phyloP scores from a whole-genome alignment of 1,140 invertebrate species.

The Mylabris phalerata region DNA sequence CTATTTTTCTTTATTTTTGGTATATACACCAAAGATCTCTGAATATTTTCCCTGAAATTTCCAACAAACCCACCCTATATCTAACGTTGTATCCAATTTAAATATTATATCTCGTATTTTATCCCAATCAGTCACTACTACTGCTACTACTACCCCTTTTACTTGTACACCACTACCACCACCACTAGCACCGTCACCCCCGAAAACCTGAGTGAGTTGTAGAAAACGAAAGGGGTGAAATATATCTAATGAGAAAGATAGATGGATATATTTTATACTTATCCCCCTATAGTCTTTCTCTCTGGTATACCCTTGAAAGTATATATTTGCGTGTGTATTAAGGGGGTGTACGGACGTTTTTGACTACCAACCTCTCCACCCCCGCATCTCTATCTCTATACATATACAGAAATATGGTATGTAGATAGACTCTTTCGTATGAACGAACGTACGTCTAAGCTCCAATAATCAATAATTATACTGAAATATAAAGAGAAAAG shows the following conservation, averaged over 20 bases:
- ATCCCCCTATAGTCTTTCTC: conserved; percentile 12
- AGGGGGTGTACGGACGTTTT: too few relatives aligned
- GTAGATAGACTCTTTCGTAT: too few relatives aligned
- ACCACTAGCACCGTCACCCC: too few relatives aligned
- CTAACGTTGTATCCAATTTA: conserved; percentile 18
- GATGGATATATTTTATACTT: too few relatives aligned
- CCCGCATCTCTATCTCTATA: neutral
- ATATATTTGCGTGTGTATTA: too few relatives aligned
- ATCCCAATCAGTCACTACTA: conserved; percentile 27
- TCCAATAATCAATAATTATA: conserved; percentile 31
- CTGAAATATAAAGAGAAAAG: conserved; percentile 29
- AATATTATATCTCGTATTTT: conserved; percentile 27
- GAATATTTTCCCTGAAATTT: neutral
- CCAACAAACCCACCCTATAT: neutral
- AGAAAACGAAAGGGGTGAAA: conserved; percentile 21
- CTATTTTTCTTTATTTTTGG: too few relatives aligned
- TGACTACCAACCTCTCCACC: conserved; percentile 12
- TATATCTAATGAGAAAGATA: neutral
- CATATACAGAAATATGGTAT: too few relatives aligned
- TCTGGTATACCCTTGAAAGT: too few relatives aligned
- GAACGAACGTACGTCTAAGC: conserved; percentile 8
- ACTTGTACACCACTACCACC: conserved; percentile 10
- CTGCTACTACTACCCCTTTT: neutral
- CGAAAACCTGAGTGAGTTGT: too few relatives aligned
- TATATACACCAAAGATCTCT: too few relatives aligned